Base-by-base conservation (phyloP, 2,888 invertebrate genomes). In the Cyrtodaria siliqua region DNA sequence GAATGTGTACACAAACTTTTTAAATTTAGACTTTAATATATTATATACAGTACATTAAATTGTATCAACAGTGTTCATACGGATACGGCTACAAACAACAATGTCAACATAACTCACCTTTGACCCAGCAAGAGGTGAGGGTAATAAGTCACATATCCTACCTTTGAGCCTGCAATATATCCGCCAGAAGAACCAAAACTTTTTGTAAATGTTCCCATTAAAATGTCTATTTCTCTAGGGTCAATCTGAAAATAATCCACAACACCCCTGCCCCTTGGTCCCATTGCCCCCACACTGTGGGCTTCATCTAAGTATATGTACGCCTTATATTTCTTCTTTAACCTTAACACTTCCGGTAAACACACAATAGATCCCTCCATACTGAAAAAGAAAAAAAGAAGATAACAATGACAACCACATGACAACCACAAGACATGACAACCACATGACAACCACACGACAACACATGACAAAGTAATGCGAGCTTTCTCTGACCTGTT, bases 161-260 rank as follows among this genome's bases (percentile, higher is more conserved):
- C 96, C 95, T 96, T 96, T 27, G 96, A 94, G 72, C 99, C 99
- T 8, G 97, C 99, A 85, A 99, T 96, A 93, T 99, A 99, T 12
- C 99, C 99, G 55, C 99, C 99, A 76, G 97, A 96, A 57, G 98
- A 97, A 63, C 97, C 98, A 94, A 99, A 99, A 93, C 99, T 99
- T 94, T 99, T 99, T 1, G 99, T 99, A 93, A 98, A 98, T 27
- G 99, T 99, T 86, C 99, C 99, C 99, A 99, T 99, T 82, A 98
- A 95, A 87, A 95, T 90, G 84, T 99, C 99, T 20, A 99, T 95
- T 90, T 99, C 97, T 2, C 93, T 94, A 0, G 98, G 96, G 93
- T 96, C 94, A 76, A 96, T 95, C 52, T 95, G 95, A 92, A 96
- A 97, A 94, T 97, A 97, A 93, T 99, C 99, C 0, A 96, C 94